Base-by-base conservation (phyloP, 2,888 invertebrate genomes). In the Lottia gigantea region DNA sequence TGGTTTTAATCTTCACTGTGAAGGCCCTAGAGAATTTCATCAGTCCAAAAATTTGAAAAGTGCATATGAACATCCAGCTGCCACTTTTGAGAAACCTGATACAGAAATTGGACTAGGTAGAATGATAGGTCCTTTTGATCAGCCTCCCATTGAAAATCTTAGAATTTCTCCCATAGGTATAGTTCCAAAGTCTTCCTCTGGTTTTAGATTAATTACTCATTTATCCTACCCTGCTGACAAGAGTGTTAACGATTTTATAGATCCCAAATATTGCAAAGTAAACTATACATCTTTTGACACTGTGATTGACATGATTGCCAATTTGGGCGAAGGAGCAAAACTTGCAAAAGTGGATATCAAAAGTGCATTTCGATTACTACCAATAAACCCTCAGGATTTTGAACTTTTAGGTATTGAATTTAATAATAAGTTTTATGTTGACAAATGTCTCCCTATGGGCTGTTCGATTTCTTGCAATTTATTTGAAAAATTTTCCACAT, bases 11-110 rank as follows among this genome's bases (percentile, higher is more conserved):
- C n/a, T 7, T n/a, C n/a, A 16, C 16, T 49, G 15, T 49, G 49
- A 49, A 16, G 49, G 49, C 19, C 49, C n/a, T 49, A 14, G 49
- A 49, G 19, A n/a, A 19, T 19, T 16, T 49, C n/a, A n/a, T n/a
- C 49, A 49, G 19, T 49, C 49, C 8, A 49, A 49, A n/a, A 49
- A 66, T 16, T 62, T 68, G n/a, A 15, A 45, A 62, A 62, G 45
- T 16, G 49, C 19, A n/a, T n/a, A 49, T n/a, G n/a, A 49, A 49
- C 8, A 49, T n/a, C 49, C 16, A 49, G 19, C 8, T 49, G 49
- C 16, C 16, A 19, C 19, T 16, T 19, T 16, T 14, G 12, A n/a
- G 1, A 49, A 49, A 49, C 16, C 15, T 49, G 19, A 7, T 16
- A 49, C 16, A 8, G 16, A 49, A 49, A 19, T 49, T n/a, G 14